Percentiles rank a stretch among this genome's conserved stretches.
These are phyloP conservation scores for Discoglossus pictus DNA, from an alignment of 2,797 vertebrate species.

Conservation along the genomic window DNA sequence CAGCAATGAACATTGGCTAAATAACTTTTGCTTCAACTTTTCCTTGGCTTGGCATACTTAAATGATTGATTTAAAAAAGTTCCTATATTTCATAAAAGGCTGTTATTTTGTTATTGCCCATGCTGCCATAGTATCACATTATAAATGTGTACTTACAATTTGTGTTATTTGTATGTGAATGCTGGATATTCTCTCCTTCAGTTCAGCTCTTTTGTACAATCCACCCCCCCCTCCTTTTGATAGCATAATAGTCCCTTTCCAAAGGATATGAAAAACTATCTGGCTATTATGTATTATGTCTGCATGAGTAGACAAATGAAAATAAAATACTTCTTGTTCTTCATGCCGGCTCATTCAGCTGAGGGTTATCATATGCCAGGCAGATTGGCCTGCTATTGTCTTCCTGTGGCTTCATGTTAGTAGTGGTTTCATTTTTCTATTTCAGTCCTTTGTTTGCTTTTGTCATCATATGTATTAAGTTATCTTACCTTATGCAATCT, in stretches of 20 bases:
- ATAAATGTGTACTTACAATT: no score
- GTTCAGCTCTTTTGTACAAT: slow-evolving; percentile 4
- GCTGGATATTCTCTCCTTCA: slow-evolving; percentile 7
- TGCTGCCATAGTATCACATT: no score
- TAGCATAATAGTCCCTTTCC: slow-evolving; percentile 38
- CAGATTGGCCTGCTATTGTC: slow-evolving; percentile 44
- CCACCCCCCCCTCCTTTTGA: slow-evolving; percentile 24
- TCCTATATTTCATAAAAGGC: no score
- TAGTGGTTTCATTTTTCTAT: slow-evolving; percentile 46
- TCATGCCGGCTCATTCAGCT: slow-evolving; percentile 22
- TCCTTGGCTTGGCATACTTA: no score
- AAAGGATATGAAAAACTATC: slow-evolving; percentile 47
- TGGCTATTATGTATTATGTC: slow-evolving; percentile 44
- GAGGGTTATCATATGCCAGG: slow-evolving; percentile 46
- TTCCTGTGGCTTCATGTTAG: slow-evolving; percentile 25
- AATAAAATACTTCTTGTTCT: slow-evolving; percentile 46
- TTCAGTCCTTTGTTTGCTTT: slow-evolving; percentile 39
- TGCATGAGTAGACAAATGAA: slow-evolving; percentile 45
- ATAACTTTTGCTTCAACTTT: no score
- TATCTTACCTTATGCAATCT: slow-evolving; percentile 43
- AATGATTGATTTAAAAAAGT: no score
- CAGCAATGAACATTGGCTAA: no score
- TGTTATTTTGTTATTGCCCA: no score
- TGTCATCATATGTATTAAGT: slow-evolving; percentile 51
- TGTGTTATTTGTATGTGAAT: slow-evolving; percentile 19